These are phyloP conservation scores for Mesembrinibis cayennensis DNA, from an alignment of 2,113 vertebrate species.

Conservation along the genomic window DNA sequence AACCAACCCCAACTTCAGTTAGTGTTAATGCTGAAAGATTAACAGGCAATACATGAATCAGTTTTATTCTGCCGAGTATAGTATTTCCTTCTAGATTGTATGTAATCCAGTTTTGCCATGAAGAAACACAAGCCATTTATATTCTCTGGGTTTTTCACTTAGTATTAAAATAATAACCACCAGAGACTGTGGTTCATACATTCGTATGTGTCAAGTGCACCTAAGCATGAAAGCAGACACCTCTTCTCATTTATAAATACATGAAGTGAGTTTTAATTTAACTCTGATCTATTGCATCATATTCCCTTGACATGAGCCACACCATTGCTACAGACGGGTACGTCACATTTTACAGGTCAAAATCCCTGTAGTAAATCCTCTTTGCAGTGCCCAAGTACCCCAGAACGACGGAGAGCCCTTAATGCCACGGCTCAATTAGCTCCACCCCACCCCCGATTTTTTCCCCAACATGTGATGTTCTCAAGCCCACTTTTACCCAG, in stretches of 20 bases:
- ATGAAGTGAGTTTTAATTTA: slow-evolving; percentile 31
- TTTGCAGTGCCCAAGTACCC: not conserved
- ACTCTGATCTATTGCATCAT: not conserved
- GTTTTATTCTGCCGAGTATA: not conserved
- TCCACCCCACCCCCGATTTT: not conserved
- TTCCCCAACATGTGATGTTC: not conserved
- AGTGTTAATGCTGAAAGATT: not conserved
- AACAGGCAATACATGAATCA: not conserved
- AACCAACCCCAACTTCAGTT: not conserved
- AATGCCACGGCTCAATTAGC: not conserved
- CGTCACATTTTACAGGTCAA: not conserved
- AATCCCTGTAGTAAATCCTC: not conserved
- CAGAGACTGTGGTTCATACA: not conserved
- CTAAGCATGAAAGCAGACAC: slow-evolving; percentile 6
- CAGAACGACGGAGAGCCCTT: not conserved
- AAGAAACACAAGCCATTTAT: not conserved
- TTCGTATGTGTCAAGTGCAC: not conserved
- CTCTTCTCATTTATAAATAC: slow-evolving; percentile 7
- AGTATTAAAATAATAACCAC: not conserved
- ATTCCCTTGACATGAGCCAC: not conserved
- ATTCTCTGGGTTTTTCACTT: not conserved
- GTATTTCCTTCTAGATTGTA: not conserved
- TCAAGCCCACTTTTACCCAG: not conserved
- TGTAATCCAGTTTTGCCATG: not conserved
- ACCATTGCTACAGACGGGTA: not conserved